Conservation (phyloP, 2,797 vertebrate genomes). For the Cephalopachus bancanus region DNA sequence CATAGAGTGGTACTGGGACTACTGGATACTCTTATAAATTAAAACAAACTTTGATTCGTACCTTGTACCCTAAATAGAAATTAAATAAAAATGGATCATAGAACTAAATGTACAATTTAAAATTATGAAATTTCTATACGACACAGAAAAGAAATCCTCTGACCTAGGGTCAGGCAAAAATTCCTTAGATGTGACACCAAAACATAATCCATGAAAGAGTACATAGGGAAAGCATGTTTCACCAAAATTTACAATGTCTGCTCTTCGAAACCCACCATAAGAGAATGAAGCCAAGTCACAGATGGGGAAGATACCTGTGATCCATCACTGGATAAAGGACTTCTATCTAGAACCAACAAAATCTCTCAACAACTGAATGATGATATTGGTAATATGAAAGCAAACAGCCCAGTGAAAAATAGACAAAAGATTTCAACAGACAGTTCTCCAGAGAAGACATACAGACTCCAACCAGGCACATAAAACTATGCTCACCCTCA, state of each 20-base stretch:
- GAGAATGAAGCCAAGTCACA: background rate
- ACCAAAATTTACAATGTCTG: slow-evolving; percentile 11
- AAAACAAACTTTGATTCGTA: background rate
- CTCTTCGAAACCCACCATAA: background rate
- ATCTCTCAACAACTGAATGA: background rate
- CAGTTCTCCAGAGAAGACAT: background rate
- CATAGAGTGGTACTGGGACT: background rate
- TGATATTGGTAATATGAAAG: too few species aligned
- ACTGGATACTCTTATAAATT: background rate
- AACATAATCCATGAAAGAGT: slow-evolving; percentile 28
- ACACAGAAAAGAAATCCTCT: background rate
- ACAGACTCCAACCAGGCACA: background rate
- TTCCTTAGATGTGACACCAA: slow-evolving; percentile 15
- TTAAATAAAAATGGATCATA: slow-evolving; percentile 7
- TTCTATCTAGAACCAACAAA: background rate
- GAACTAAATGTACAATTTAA: slow-evolving; percentile 36
- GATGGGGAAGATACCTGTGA: background rate
- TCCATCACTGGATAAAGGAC: background rate
- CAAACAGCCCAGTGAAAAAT: slow-evolving; percentile 13
- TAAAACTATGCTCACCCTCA: slow-evolving; percentile 12
- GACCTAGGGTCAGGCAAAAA: background rate
- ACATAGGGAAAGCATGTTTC: background rate
- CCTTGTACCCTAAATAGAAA: background rate
- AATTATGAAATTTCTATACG: slow-evolving; percentile 2
- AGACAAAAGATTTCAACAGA: slow-evolving; percentile 21